phyloP scores from a whole-genome alignment of 2,113 vertebrate genomes.

The Muscicapa adusta region DNA sequence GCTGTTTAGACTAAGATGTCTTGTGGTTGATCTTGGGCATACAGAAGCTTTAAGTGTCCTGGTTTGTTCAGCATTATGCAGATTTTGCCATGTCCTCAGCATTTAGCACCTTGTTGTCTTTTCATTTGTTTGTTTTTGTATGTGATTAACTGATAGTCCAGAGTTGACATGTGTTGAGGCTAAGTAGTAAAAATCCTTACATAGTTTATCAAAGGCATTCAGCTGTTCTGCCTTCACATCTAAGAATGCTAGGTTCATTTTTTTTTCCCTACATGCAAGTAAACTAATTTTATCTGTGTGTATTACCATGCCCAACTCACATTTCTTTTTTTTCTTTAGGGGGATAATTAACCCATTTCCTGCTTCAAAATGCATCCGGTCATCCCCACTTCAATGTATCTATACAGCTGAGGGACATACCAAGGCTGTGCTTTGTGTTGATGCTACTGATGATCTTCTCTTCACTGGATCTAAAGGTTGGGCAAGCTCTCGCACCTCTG shows the following conservation, averaged over 20 bases:
- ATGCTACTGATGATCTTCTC: slow-evolving; percentile 94
- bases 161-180: neutral
- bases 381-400: slow-evolving; percentile 81
- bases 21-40: neutral
- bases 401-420: slow-evolving; percentile 91
- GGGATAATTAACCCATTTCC: slow-evolving; percentile 89
- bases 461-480: slow-evolving; percentile 98
- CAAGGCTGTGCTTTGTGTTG: slow-evolving; percentile 92
- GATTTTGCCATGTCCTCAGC: neutral
- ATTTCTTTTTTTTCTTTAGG: slow-evolving; percentile 66
- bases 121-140: neutral
- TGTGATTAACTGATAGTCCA: neutral
- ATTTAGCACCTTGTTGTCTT: neutral
- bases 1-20: neutral
- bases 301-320: neutral
- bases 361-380: slow-evolving; percentile 70
- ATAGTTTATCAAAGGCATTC: neutral
- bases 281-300: neutral
- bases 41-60: neutral
- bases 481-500: neutral
- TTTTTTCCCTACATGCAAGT: neutral
- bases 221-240: neutral
- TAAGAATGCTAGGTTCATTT: neutral
- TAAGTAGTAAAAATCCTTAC: neutral
- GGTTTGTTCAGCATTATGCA: neutral